Evolutionary conservation across 2,797 vertebrate genomes (phyloP), one percentile per base, ranked within the genome.

Genomic region (Typhlichthys eigenmanni): DNA sequence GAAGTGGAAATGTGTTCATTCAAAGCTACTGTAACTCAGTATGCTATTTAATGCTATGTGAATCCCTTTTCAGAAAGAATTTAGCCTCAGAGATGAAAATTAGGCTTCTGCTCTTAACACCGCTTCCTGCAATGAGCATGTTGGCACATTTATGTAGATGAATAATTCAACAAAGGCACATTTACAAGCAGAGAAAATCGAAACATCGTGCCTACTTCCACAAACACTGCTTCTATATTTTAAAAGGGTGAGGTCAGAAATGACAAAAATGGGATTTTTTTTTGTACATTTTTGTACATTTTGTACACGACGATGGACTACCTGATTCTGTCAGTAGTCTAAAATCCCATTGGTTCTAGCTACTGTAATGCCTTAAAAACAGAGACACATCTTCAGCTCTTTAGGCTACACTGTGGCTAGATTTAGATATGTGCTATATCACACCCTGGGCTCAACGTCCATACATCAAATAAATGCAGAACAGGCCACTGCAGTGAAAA

Each of bases 151-250:
- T 85, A 85, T 71, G 76, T 62, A 11, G 34, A 58, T 91, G 74
- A 89, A 91, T 91, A 84, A 88, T 90, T 89, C 38, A 90, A 71
- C 67, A 68, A 71, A 73, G 47, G 54, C 71, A 54, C 67, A 69
- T 91, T 88, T 85, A 86, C 81, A 83, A 57, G 71, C 38, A 76
- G 61, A 69, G 69, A 71, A 83, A 84, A 76, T 63, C 72, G 64
- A 82, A 83, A 78, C 65, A 71, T 70, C 51, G 61, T 17, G 58
- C 67, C 67, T 10, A 57, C 67, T 73, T 76, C 60, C 48, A 70
- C 83, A 84, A 83, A 85, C 69, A 80, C 51, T 32, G 48, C 48
- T 54, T 85, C 56, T 81, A 85, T 84, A 79, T 85, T 86, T 81
- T 60, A 87, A 2, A 1, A 52, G 49, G 62, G 24, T 47, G 53